These are phyloP conservation scores for Stictocephala bisonia DNA, from an alignment of 2,888 invertebrate genomes.

Conservation along the genomic window DNA sequence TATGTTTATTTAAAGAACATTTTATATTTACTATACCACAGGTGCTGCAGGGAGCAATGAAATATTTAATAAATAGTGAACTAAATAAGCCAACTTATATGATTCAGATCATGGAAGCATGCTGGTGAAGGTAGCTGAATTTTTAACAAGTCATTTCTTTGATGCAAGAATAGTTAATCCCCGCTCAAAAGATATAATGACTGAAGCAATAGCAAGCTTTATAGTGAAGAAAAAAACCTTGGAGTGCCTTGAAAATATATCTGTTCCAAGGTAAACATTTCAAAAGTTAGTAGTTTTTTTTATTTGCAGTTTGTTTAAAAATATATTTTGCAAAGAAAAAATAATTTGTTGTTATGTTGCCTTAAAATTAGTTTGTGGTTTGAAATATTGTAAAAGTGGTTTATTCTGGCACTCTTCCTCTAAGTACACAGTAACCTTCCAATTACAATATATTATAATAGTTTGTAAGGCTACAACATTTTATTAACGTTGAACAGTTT, in stretches of 20 bases:
- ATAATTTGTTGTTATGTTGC: not conserved
- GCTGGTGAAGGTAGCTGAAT: slow-evolving; percentile 74
- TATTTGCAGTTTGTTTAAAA: not conserved
- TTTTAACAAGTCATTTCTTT: slow-evolving; percentile 80
- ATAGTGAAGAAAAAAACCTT: slow-evolving; percentile 80
- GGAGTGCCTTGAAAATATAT: slow-evolving; percentile 76
- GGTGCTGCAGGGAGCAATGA: too few relatives aligned
- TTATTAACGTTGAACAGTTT: too few relatives aligned
- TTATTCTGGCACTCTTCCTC: not conserved
- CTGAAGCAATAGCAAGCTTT: slow-evolving; percentile 81
- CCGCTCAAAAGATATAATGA: slow-evolving; percentile 80
- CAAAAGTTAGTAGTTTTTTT: not conserved
- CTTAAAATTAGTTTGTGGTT: not conserved
- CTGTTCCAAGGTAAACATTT: slow-evolving; percentile 69
- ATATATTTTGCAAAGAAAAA: not conserved
- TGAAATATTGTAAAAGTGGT: slow-evolving; percentile 9
- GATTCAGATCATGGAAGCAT: slow-evolving; percentile 58
- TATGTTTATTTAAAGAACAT: too few relatives aligned
- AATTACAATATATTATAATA: too few relatives aligned
- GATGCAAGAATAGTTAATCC: slow-evolving; percentile 79
- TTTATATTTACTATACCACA: too few relatives aligned
- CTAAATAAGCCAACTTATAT: too few relatives aligned
- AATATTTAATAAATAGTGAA: too few relatives aligned
- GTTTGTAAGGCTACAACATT: too few relatives aligned
- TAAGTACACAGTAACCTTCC: too few relatives aligned